These are phyloP conservation scores for Halesus radiatus DNA, from an alignment of 1,140 invertebrate species.

Conservation along the genomic window DNA sequence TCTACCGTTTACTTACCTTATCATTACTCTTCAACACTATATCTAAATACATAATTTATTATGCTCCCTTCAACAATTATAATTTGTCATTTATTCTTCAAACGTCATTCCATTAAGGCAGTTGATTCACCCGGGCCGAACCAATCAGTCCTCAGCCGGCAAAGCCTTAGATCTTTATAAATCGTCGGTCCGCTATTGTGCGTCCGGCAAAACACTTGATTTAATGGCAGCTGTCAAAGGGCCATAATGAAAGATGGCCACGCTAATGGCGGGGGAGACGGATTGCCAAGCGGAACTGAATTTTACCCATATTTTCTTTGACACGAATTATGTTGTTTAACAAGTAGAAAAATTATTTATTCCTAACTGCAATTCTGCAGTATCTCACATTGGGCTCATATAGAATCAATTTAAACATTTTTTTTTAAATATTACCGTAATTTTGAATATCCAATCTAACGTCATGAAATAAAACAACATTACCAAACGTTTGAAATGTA, in stretches of 20 bases:
- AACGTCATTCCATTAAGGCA: too few species aligned
- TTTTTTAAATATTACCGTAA: too few species aligned
- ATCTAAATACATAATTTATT: too few species aligned
- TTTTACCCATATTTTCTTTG: constrained; percentile 24
- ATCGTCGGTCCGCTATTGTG: constrained; percentile 19
- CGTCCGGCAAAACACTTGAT: constrained; percentile 27
- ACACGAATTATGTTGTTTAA: constrained; percentile 7
- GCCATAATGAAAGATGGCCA: constrained; percentile 13
- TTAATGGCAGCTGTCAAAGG: constrained; percentile 22
- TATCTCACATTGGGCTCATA: not conserved
- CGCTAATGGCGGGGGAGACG: constrained; percentile 20
- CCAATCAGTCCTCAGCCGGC: not conserved
- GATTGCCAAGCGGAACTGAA: not conserved
- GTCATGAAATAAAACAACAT: too few species aligned
- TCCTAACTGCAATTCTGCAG: too few species aligned
- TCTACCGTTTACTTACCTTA: too few species aligned
- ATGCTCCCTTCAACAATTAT: too few species aligned
- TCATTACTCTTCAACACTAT: too few species aligned
- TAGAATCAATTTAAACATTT: too few species aligned
- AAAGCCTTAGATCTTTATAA: constrained; percentile 17
- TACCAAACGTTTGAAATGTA: too few species aligned
- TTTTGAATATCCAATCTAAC: too few species aligned
- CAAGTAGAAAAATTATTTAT: not conserved
- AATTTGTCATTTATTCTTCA: too few species aligned
- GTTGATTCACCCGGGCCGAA: not conserved